phyloP scores from a whole-genome alignment of 2,113 vertebrate species.

The Hylia prasina region DNA sequence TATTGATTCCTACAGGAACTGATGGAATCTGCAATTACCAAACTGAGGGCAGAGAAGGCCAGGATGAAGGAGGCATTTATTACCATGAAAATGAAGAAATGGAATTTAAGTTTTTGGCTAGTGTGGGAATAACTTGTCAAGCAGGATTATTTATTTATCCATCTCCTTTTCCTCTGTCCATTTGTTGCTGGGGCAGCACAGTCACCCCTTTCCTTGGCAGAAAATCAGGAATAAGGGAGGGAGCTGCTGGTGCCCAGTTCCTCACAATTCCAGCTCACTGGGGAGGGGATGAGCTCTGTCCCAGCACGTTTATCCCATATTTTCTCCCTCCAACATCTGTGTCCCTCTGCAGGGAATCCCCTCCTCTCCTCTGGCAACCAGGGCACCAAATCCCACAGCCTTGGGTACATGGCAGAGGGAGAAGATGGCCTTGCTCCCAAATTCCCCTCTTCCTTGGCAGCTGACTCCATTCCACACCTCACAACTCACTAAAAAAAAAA shows the following conservation, averaged over 20 bases:
- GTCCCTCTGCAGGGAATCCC: neutral
- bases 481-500: neutral
- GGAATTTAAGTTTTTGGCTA: neutral
- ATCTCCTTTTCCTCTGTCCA: neutral
- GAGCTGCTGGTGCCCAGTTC: neutral
- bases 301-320: neutral
- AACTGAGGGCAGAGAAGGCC: neutral
- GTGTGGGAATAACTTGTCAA: neutral
- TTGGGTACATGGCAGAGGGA: neutral
- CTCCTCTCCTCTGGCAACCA: neutral
- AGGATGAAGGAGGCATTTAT: neutral
- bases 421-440: neutral
- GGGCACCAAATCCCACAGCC: neutral
- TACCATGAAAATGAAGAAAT: neutral
- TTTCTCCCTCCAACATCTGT: neutral
- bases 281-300: neutral
- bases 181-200: neutral
- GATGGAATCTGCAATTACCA: neutral
- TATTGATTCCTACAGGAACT: neutral
- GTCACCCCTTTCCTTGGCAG: neutral
- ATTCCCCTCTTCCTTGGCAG: neutral
- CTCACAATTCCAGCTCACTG: neutral
- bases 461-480: neutral
- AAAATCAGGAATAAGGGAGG: neutral
- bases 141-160: neutral